Evolutionary conservation across 2,113 vertebrate genomes (phyloP), one percentile per base, ranked within the genome.

Genomic region (Leuciscus idus): DNA sequence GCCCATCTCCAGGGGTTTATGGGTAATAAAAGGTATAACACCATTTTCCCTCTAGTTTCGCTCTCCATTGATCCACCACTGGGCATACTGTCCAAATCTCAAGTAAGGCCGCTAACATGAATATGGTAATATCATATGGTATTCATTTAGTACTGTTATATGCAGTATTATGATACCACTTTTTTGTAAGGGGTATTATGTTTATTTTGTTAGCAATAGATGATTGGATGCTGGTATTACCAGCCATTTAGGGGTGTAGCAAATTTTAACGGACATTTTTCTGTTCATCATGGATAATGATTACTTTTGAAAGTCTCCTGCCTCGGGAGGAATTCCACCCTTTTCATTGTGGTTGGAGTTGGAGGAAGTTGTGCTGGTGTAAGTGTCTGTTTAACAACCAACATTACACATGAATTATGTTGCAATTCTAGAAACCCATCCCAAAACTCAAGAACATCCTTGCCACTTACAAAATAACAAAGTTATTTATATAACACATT

Each of bases 21-120:
- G 83, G 81, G 86, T 93, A 95, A 94, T 95, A 95, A 95, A 93
- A 83, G 83, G 70, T 57, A 79, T 89, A 57, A 68, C 39, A 68
- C 74, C 74, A 66, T 81, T 84, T 84, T 28, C 72, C 36, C 84
- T 81, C 66, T 76, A 30, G 70, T 73, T 75, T 48, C 17, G 43
- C 36, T 73, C 36, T 4, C 66, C 46, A 64, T 72, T 74, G 55
- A 55, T 84, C 74, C 6, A 9, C 19, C 19, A 12, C 33, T 28
- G 84, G 64, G 28, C 52, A 74, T 64, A 73, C 55, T 64, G 52
- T 84, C 46, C 79, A 84, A 81, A 62, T 15, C 72, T 17, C 15
- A 52, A 0, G 17, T 55, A 55, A 21, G 52, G 17, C 52, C 52
- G 19, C 17, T 55, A 19, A 55, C 17, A 55, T 57, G 19, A 57